Evolutionary conservation across 2,113 vertebrate genomes (phyloP).

Genomic region (Motacilla alba): DNA sequence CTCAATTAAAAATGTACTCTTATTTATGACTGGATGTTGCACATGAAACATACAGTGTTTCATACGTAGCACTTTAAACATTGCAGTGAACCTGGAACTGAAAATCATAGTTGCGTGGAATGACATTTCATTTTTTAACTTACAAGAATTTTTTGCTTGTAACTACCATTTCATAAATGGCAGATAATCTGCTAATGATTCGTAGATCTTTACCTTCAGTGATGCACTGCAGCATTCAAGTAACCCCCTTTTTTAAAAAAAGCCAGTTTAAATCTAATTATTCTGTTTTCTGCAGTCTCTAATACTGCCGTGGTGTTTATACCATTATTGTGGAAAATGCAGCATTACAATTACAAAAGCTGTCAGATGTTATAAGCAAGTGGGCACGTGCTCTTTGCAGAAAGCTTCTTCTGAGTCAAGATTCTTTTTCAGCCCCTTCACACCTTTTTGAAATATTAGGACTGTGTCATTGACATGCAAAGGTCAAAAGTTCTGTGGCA

Average conservation of each 20-base stretch:
- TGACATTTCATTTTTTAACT: background rate
- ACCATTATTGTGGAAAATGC: background rate
- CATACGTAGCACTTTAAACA: background rate
- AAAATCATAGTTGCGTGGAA: background rate
- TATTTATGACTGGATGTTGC: background rate
- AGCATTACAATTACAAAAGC: background rate
- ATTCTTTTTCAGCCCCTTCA: background rate
- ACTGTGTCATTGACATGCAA: background rate
- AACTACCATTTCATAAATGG: background rate
- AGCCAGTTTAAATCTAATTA: background rate
- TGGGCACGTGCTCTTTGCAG: background rate
- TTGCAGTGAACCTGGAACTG: background rate
- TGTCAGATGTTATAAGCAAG: background rate
- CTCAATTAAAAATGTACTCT: background rate
- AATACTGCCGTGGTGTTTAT: background rate
- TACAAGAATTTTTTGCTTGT: background rate
- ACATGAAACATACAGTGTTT: background rate
- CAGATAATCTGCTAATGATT: background rate
- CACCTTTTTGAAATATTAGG: constrained; percentile 14
- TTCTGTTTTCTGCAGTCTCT: background rate
- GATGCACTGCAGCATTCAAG: background rate
- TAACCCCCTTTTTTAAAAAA: background rate
- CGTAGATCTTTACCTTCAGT: background rate
- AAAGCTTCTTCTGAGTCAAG: background rate
- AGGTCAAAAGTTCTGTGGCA: background rate